Percentiles rank a stretch among this genome's conserved stretches.
Conservation (phyloP, 2,888 invertebrate genomes). For the Acanthosepion lycidas region DNA sequence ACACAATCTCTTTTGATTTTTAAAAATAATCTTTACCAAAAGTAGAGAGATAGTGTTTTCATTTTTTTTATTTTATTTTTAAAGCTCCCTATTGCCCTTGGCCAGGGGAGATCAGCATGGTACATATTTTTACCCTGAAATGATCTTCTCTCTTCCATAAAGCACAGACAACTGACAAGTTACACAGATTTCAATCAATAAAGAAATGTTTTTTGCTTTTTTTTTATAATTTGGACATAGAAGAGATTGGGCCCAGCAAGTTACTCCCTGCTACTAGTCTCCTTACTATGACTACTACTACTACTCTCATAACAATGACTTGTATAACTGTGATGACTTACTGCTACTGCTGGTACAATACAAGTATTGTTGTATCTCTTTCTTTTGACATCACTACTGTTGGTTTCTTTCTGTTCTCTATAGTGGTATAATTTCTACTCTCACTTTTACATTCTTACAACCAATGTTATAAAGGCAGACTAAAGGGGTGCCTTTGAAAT, state of each 20-base stretch:
- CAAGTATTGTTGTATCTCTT: background rate
- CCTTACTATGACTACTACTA: background rate
- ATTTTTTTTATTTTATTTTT: background rate
- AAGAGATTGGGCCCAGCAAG: background rate
- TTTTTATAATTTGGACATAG: background rate
- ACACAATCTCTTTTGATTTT: too few relatives aligned
- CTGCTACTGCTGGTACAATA: background rate
- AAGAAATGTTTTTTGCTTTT: background rate
- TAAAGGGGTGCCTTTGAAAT: too few relatives aligned
- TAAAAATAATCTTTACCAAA: background rate
- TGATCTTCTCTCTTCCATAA: background rate
- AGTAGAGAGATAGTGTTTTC: background rate
- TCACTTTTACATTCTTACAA: too few relatives aligned
- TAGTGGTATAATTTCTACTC: too few relatives aligned
- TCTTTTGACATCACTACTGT: background rate
- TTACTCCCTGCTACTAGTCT: constrained; percentile 33
- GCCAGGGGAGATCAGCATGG: background rate
- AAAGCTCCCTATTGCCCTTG: background rate
- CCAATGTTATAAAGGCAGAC: too few relatives aligned
- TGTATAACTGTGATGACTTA: background rate
- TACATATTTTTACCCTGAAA: background rate
- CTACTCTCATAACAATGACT: background rate
- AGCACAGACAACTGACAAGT: background rate
- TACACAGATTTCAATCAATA: background rate
- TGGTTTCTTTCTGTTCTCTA: background rate